Evolutionary conservation across 2,797 vertebrate species (phyloP).

Genomic region (Buceros bicornis): DNA sequence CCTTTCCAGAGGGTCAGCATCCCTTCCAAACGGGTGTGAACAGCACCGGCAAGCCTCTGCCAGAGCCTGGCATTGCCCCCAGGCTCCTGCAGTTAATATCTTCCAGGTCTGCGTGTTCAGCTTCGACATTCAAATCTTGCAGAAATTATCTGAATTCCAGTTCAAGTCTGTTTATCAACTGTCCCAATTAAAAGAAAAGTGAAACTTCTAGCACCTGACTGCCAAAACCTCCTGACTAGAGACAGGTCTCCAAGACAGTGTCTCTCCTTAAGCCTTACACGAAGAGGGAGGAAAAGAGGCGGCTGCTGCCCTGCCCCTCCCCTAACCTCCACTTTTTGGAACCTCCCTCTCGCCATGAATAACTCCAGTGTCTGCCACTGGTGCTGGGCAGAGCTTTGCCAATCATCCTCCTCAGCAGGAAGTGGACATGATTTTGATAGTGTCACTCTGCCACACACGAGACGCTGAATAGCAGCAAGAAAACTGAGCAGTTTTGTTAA

Average conservation of each 20-base stretch:
- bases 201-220: not conserved
- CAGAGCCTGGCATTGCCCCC: slow-evolving; percentile 45
- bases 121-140: slow-evolving; percentile 44
- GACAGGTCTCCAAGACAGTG: not conserved
- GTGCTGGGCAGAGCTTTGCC: slow-evolving; percentile 65
- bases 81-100: slow-evolving; percentile 24
- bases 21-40: not conserved
- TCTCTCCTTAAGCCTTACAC: not conserved
- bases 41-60: not conserved
- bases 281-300: slow-evolving; percentile 28
- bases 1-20: not conserved
- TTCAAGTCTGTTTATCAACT: slow-evolving; percentile 32
- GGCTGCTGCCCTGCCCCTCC: slow-evolving; percentile 31
- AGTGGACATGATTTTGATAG: slow-evolving; percentile 74
- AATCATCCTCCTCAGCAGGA: slow-evolving; percentile 68
- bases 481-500: slow-evolving; percentile 77
- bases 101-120: slow-evolving; percentile 53
- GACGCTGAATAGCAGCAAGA: slow-evolving; percentile 67
- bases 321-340: slow-evolving; percentile 47
- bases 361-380: slow-evolving; percentile 61
- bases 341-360: slow-evolving; percentile 58
- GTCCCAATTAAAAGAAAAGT: slow-evolving; percentile 29
- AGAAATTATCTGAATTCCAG: slow-evolving; percentile 6
- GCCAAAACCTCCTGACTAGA: not conserved
- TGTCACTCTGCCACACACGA: slow-evolving; percentile 66